Evolutionary conservation across 2,113 vertebrate genomes (phyloP), one percentile per base, ranked within the genome.

Genomic region (Oophaga pumilio): DNA sequence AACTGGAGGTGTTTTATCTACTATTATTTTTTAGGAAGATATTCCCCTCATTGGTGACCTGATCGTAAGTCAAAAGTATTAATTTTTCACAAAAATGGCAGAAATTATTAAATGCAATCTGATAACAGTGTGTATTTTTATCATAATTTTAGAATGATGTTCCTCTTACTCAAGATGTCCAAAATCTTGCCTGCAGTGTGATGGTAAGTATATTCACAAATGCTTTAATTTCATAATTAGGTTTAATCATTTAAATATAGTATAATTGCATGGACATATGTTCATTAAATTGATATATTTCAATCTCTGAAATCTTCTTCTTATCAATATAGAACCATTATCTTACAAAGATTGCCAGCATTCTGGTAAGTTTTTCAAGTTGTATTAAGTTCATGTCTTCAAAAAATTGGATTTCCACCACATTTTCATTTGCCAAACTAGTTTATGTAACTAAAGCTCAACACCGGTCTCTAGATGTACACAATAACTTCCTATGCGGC

Each of bases 91-190:
- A n/a, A 59, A n/a, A 79, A 79, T 53, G 13, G 9, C 13, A 59
- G 9, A 24, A 80, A 26, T 80, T 24, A 28, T 53, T 59, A 43
- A 10, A 8, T 10, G 11, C 4, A 13, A 64, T 66, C 4, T 49
- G 20, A 20, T 6, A 6, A 50, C 18, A 81, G 24, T 2, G 7
- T 60, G 0, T 43, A 2, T 74, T 82, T 84, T 53, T 53, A 73
- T 33, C 52, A 2, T 26, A 3, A 14, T 64, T 60, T 8, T 52
- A 88, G 87, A 88, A 78, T 77, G 87, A 88, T 84, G 49, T 15
- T 64, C 80, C 87, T 68, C 87, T 88, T 50, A 88, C 87, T 15
- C 17, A 68, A 76, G 87, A 88, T 52, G 6, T 88, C 71, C 84
- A 81, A 74, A 13, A 68, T 77, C 59, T 84, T 43, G 73, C 81